These are phyloP conservation scores for Nomada lathburiana DNA, from an alignment of 2,888 invertebrate genomes.

Conservation along the genomic window DNA sequence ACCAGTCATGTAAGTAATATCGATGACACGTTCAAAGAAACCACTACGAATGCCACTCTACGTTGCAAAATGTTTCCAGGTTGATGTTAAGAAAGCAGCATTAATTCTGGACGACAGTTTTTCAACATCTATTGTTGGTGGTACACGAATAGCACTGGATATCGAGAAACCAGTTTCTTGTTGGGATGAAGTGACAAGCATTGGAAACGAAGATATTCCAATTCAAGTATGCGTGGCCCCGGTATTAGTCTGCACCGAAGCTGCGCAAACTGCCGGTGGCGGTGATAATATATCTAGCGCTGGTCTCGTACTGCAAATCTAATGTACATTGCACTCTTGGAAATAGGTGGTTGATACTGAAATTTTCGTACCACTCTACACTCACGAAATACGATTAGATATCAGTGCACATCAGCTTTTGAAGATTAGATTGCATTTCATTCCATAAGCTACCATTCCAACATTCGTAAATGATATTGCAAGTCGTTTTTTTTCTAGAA, in stretches of 20 bases:
- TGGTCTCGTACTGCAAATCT: slow-evolving; percentile 90
- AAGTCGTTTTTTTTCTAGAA: background rate
- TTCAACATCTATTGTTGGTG: slow-evolving; percentile 88
- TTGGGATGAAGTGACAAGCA: slow-evolving; percentile 89
- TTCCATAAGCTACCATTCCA: slow-evolving; percentile 53
- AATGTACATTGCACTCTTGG: slow-evolving; percentile 62
- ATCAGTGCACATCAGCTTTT: slow-evolving; percentile 1
- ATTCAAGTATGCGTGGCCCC: slow-evolving; percentile 93
- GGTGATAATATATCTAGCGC: slow-evolving; percentile 96
- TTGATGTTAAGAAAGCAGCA: slow-evolving; percentile 86
- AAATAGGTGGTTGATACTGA: background rate
- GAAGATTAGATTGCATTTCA: slow-evolving; percentile 33
- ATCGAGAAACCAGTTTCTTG: slow-evolving; percentile 91
- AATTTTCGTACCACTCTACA: slow-evolving; percentile 2
- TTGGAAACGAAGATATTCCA: slow-evolving; percentile 78
- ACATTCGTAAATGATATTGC: background rate
- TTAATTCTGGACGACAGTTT: slow-evolving; percentile 94
- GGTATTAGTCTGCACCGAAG: slow-evolving; percentile 92
- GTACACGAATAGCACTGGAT: slow-evolving; percentile 88
- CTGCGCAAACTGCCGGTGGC: slow-evolving; percentile 93
- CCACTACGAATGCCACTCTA: background rate
- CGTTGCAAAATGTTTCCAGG: slow-evolving; percentile 74
- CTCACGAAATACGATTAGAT: slow-evolving; percentile 17
- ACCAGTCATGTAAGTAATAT: slow-evolving; percentile 86
- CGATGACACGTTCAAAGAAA: background rate